Conservation (phyloP, 92 coral and sea anemone genomes). For the Parazoanthus darwini region DNA sequence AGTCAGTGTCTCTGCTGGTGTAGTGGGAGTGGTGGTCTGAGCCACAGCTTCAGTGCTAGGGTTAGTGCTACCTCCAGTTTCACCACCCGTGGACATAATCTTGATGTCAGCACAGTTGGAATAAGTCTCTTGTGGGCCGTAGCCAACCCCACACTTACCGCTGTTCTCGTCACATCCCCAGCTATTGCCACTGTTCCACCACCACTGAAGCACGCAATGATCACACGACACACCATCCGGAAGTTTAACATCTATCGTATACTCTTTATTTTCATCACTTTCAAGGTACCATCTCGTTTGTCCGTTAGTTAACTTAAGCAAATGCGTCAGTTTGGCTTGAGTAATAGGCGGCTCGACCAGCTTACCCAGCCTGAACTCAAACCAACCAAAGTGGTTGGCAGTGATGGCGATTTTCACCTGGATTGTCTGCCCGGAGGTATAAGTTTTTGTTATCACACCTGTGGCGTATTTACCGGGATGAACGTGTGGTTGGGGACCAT, state of each 20-base stretch:
- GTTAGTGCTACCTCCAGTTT: background rate
- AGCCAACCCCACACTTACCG: background rate
- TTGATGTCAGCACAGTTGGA: conserved; percentile 46
- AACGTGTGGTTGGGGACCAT: conserved; percentile 42
- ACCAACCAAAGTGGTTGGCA: conserved; percentile 34
- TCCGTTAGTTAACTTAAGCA: background rate
- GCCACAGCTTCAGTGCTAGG: background rate
- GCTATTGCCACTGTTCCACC: conserved; percentile 46
- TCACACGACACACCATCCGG: conserved; percentile 41
- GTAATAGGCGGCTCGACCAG: background rate
- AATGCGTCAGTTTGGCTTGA: conserved; percentile 4
- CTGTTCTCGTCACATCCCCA: conserved; percentile 18
- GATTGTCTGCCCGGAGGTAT: conserved; percentile 53
- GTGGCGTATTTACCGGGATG: conserved; percentile 64
- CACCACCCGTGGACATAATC: background rate
- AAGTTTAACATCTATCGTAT: conserved; percentile 29
- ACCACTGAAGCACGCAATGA: conserved; percentile 28
- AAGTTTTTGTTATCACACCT: conserved; percentile 55
- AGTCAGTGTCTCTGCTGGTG: background rate
- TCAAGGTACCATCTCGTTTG: conserved; percentile 27
- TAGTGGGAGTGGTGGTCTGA: background rate
- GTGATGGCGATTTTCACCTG: conserved; percentile 47
- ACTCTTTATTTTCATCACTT: background rate
- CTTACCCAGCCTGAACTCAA: conserved; percentile 20
- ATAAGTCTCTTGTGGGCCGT: conserved; percentile 34